Base-by-base conservation (phyloP, 2,888 invertebrate genomes). In the Orchesellides sinensis region DNA sequence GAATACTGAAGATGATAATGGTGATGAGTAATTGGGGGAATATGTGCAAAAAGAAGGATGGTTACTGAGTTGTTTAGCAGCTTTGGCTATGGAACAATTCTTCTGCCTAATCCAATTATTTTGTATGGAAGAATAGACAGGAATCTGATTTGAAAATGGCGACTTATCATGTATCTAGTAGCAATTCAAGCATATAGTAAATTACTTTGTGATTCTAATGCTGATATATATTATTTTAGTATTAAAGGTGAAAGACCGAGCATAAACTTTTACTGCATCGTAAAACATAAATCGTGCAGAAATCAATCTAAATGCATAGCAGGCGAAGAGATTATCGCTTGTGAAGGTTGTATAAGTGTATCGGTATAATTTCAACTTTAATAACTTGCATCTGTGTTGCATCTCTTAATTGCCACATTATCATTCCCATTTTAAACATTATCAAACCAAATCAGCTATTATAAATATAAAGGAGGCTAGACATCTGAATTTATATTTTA, bases 1-100 rank as follows among this genome's bases (percentile, higher is more conserved):
- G n/a, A 14, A 40, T 17, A 19, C 2, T 49, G 2, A 54, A 21
- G 40, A 68, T 52, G 21, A 52, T 45, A n/a, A 74, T 29, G 59
- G 47, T 47, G 63, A 74, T 74, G 73, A 63, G 73, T 74, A 74
- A 74, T 74, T 74, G 63, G 63, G 73, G 52, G 63, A 74, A 25
- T 74, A 63, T 74, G 63, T 74, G 63, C 32, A 63, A 65, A 74
- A 61, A 74, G 52, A 32, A 63, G 73, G 63, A 2, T 63, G 63
- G 19, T 25, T 21, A 49, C 25, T 49, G 32, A 63, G 47, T 10
- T 21, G 47, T 54, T 61, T 61, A 73, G 49, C 40, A 19, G n/a
- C n/a, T n/a, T n/a, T n/a, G n/a, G n/a, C n/a, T n/a, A n/a, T n/a
- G n/a, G n/a, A n/a, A n/a, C n/a, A n/a, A n/a, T n/a, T n/a, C n/a